phyloP scores from a whole-genome alignment of 2,797 vertebrate genomes.

The Lates japonicus region DNA sequence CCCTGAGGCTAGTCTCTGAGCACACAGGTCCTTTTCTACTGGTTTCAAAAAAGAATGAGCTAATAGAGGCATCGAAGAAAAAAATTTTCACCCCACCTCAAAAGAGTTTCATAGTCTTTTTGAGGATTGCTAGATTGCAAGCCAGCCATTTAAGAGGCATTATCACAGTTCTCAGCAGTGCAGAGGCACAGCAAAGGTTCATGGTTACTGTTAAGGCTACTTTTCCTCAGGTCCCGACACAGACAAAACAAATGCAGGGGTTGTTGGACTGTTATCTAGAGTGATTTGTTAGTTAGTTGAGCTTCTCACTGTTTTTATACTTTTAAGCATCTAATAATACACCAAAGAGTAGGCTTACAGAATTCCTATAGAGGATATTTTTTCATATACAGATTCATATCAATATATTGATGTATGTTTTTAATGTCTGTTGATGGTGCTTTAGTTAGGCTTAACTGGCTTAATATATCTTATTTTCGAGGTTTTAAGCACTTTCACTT shows the following conservation, averaged over 20 bases:
- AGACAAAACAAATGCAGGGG: constrained; percentile 26
- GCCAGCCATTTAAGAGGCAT: constrained; percentile 62
- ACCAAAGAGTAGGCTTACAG: not conserved
- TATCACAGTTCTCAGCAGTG: constrained; percentile 57
- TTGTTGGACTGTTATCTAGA: constrained; percentile 2
- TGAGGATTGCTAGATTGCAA: constrained; percentile 60
- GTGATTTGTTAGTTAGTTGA: not conserved
- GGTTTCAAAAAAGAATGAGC: constrained; percentile 73
- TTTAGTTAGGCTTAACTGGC: constrained; percentile 11
- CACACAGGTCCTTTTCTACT: constrained; percentile 71
- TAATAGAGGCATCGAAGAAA: constrained; percentile 27
- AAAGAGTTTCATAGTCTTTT: constrained; percentile 67
- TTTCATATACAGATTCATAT: not conserved
- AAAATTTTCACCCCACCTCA: constrained; percentile 59
- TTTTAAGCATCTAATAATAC: constrained; percentile 30
- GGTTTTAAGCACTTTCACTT: not conserved
- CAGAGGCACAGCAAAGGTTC: constrained; percentile 45
- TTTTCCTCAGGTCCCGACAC: constrained; percentile 15
- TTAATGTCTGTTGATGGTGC: constrained; percentile 17
- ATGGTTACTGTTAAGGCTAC: constrained; percentile 20
- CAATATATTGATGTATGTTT: constrained; percentile 13
- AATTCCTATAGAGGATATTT: not conserved
- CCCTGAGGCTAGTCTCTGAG: constrained; percentile 72
- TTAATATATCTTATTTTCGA: not conserved
- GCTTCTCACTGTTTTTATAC: not conserved